Base-by-base conservation (phyloP, 2,797 vertebrate genomes). In the Sebastes variabilis region DNA sequence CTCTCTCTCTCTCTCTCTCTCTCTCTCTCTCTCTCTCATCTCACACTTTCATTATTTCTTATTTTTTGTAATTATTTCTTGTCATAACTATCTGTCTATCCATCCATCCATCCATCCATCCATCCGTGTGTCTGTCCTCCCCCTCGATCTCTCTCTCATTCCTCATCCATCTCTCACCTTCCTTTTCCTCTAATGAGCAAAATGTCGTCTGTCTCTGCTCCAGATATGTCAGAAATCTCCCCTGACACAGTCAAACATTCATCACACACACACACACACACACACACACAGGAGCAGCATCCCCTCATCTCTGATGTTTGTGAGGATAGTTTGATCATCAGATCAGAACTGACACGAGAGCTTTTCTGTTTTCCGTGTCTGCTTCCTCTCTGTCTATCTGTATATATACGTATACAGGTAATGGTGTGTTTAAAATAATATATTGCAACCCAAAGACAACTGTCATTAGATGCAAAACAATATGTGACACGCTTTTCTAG, bases 221-320 rank as follows among this genome's bases (percentile, higher is more conserved):
- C 87, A 91, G 81, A 91, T 92, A 88, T 92, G 92, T 92, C 92
- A 93, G 72, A 82, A 84, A 83, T 87, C 74, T 88, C 85, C 76
- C 79, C 68, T 75, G 87, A 90, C 84, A 84, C 72, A 88, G 90
- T 91, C 88, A 92, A 94, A 90, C 91, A 92, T 92, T 91, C 84
- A 92, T 92, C 87, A 42, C 58, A 8, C 66, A 25, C 87, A 32
- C 42, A 34, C 79, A 54, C 62, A 49, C 49, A 55, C 66, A 10
- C 38, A 61, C 66, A 36, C 49, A 49, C 71, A 66, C 25, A 18
- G 2, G 38, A 42, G 38, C 66, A 27, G 42, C 25, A 10, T 72
- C 62, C n/a, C 75, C 30, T 66, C 5, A 14, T 61, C 76, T 72
- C 68, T n/a, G 49, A 80, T 25, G 25, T 79, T 89, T 84, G 77